These are phyloP conservation scores for Cephus sareptanus DNA, from an alignment of 2,888 invertebrate genomes.

Conservation along the genomic window DNA sequence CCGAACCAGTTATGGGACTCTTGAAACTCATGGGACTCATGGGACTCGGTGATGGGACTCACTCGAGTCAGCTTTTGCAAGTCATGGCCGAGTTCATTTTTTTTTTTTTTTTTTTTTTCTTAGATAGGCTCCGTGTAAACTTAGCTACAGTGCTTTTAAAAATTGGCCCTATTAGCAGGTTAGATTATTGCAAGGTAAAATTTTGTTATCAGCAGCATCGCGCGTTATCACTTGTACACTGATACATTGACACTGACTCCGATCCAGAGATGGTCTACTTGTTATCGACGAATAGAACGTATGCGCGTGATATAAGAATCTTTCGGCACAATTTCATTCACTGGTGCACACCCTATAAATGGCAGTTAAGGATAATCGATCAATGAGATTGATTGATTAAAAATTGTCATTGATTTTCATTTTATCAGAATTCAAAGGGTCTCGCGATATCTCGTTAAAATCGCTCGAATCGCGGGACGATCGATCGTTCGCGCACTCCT, in stretches of 20 bases:
- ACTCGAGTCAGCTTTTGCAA: constrained; percentile 22
- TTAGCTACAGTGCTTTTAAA: background rate
- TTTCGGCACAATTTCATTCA: background rate
- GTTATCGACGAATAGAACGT: background rate
- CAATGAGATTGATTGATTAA: background rate
- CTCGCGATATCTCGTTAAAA: background rate
- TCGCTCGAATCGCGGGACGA: background rate
- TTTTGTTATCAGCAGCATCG: constrained; percentile 37
- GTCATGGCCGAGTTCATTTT: constrained; percentile 24
- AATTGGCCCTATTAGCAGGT: constrained; percentile 39
- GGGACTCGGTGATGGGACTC: constrained; percentile 23
- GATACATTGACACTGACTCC: too few relatives aligned
- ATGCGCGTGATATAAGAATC: too few relatives aligned
- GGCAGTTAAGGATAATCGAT: background rate
- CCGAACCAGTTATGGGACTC: constrained; percentile 13
- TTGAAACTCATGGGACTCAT: constrained; percentile 22
- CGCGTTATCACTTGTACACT: too few relatives aligned
- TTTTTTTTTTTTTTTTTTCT: background rate
- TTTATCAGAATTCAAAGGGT: background rate
- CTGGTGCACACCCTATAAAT: background rate
- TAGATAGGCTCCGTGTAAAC: background rate
- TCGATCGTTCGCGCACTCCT: background rate
- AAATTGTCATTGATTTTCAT: background rate
- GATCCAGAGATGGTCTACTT: background rate
- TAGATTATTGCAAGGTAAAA: constrained; percentile 31